Conservation (phyloP, 2,113 vertebrate genomes). For the Istiophorus platypterus region DNA sequence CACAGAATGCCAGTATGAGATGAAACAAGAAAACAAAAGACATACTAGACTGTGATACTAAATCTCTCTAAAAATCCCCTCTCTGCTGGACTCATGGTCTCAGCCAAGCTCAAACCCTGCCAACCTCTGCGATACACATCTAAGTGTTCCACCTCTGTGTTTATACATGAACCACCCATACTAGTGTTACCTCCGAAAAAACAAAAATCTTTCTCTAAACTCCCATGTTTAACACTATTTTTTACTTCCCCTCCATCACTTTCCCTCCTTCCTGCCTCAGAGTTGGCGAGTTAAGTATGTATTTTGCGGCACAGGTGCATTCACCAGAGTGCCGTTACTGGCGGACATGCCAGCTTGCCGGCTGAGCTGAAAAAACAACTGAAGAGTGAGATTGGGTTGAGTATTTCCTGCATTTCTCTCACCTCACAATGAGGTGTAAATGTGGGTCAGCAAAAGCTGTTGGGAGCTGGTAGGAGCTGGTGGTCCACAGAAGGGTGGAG, state of each 20-base stretch:
- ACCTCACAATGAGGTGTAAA: conserved; percentile 67
- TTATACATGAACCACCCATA: conserved; percentile 59
- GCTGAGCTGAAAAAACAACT: conserved; percentile 53
- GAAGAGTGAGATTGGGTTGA: conserved; percentile 39
- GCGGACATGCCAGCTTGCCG: conserved; percentile 34
- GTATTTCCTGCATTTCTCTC: conserved; percentile 69
- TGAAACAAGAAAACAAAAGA: conserved; percentile 12
- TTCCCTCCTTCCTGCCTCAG: conserved; percentile 32
- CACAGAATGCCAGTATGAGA: background rate
- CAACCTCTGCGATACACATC: conserved; percentile 46
- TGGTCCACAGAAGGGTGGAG: background rate
- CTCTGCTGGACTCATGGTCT: conserved; percentile 24
- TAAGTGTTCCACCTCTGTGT: conserved; percentile 54
- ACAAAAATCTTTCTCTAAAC: conserved; percentile 49
- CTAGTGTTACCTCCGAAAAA: conserved; percentile 58
- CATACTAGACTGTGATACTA: background rate
- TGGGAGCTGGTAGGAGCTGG: conserved; percentile 11
- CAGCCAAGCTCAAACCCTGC: conserved; percentile 11
- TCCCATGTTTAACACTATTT: conserved; percentile 23
- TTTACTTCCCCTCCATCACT: conserved; percentile 27
- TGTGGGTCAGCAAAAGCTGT: conserved; percentile 20
- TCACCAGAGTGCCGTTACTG: conserved; percentile 21
- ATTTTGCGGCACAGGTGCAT: conserved; percentile 56
- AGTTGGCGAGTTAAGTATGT: background rate
- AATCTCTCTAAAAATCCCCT: background rate